Percentiles rank a stretch among this genome's conserved stretches.
These are phyloP conservation scores for Pitangus sulphuratus DNA, from an alignment of 2,797 vertebrate genomes.

Conservation along the genomic window DNA sequence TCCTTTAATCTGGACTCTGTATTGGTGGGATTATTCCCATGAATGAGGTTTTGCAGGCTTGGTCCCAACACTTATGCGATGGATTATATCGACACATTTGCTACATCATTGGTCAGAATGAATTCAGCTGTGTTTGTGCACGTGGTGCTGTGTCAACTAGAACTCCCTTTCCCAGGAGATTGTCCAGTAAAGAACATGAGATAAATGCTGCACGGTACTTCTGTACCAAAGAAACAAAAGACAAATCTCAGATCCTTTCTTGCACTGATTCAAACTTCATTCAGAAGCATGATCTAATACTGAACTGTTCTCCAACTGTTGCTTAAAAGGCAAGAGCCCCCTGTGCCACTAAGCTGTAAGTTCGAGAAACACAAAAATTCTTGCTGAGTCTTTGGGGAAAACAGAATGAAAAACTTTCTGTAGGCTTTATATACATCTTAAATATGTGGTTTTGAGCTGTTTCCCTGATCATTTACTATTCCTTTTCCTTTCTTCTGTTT, in stretches of 20 bases:
- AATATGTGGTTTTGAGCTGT: background rate
- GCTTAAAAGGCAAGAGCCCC: background rate
- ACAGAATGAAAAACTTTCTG: background rate
- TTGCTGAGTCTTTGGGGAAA: background rate
- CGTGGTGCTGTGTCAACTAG: background rate
- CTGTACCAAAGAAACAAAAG: background rate
- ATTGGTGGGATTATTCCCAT: background rate
- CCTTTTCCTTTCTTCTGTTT: background rate
- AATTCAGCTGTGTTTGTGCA: background rate
- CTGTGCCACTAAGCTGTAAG: background rate
- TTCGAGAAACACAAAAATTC: background rate
- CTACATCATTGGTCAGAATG: background rate
- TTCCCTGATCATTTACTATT: background rate
- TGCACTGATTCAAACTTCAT: background rate
- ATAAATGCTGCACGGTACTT: background rate
- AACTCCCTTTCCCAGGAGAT: background rate
- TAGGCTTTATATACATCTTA: background rate
- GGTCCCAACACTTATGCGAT: background rate
- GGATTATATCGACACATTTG: background rate
- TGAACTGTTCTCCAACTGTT: background rate
- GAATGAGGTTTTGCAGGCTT: background rate
- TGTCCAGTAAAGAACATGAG: background rate
- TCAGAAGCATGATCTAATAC: background rate
- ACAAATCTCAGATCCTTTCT: background rate
- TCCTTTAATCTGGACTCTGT: slow-evolving; percentile 22